Evolutionary conservation across 2,888 invertebrate genomes (phyloP).

Genomic region (Cyclophora punctaria): DNA sequence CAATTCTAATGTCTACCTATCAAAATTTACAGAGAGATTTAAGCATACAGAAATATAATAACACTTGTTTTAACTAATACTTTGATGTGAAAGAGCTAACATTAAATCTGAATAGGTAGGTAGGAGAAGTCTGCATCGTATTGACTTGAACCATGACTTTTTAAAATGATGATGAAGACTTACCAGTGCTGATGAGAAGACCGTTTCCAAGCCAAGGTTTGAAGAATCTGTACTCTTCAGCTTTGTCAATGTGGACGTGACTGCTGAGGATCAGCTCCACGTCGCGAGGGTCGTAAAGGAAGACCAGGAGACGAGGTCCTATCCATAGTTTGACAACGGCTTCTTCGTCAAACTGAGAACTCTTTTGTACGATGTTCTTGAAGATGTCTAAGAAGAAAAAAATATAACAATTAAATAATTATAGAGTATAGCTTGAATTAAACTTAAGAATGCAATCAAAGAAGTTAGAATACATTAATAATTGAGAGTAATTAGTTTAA

Average conservation of each 20-base stretch:
- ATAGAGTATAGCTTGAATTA: too few relatives aligned
- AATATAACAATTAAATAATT: too few relatives aligned
- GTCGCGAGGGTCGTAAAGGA: constrained; percentile 84
- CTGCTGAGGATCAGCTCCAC: constrained; percentile 86
- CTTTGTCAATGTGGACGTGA: constrained; percentile 87
- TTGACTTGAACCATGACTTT: constrained; percentile 1
- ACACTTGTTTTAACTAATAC: too few relatives aligned
- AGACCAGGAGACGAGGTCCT: constrained; percentile 83
- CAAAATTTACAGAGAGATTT: too few relatives aligned
- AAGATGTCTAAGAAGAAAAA: constrained; percentile 77
- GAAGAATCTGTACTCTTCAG: constrained; percentile 85
- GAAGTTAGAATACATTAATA: too few relatives aligned
- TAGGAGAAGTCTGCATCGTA: too few relatives aligned
- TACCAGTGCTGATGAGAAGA: constrained; percentile 86
- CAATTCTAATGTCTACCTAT: too few relatives aligned
- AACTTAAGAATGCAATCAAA: too few relatives aligned
- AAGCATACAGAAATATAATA: too few relatives aligned
- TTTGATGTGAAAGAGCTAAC: too few relatives aligned
- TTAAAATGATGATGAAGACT: constrained; percentile 19
- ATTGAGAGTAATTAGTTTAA: too few relatives aligned
- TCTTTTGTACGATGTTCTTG: constrained; percentile 72
- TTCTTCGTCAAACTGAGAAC: constrained; percentile 70
- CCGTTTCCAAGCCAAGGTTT: constrained; percentile 90
- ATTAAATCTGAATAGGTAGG: too few relatives aligned
- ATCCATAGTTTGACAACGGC: constrained; percentile 81